These are phyloP conservation scores for Umimayanthus kanabou DNA, from an alignment of 92 coral and sea anemone genomes.

Conservation along the genomic window DNA sequence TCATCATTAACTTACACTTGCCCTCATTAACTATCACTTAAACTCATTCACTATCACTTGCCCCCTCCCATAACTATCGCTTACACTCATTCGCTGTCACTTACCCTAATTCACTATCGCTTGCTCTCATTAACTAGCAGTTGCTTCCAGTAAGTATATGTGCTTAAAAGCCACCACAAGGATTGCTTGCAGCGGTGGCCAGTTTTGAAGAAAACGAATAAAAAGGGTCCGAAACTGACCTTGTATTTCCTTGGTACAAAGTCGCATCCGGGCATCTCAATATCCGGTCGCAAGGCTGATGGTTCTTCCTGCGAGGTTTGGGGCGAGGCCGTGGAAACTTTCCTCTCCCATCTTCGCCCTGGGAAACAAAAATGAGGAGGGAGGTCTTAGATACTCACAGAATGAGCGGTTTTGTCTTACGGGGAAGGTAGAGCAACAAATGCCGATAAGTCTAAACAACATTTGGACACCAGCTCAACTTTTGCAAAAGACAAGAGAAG, in stretches of 20 bases:
- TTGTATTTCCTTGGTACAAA: constrained; percentile 71
- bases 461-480: too few relatives aligned
- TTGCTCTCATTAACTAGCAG: background rate
- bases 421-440: too few relatives aligned
- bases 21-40: too few relatives aligned
- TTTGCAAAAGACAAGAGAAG: too few relatives aligned
- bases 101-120: background rate
- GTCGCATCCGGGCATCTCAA: constrained; percentile 87
- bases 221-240: constrained; percentile 39
- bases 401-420: too few relatives aligned
- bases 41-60: background rate
- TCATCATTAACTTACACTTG: background rate
- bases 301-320: background rate
- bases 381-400: too few relatives aligned
- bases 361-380: background rate
- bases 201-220: background rate
- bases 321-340: background rate
- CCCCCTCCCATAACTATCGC: background rate
- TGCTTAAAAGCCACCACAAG: background rate
- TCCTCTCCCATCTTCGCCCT: background rate
- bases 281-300: background rate
- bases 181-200: background rate
- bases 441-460: too few relatives aligned
- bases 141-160: too few relatives aligned
- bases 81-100: background rate